These are phyloP conservation scores for Nomada ruficornis DNA, from an alignment of 2,888 invertebrate genomes.

Conservation along the genomic window DNA sequence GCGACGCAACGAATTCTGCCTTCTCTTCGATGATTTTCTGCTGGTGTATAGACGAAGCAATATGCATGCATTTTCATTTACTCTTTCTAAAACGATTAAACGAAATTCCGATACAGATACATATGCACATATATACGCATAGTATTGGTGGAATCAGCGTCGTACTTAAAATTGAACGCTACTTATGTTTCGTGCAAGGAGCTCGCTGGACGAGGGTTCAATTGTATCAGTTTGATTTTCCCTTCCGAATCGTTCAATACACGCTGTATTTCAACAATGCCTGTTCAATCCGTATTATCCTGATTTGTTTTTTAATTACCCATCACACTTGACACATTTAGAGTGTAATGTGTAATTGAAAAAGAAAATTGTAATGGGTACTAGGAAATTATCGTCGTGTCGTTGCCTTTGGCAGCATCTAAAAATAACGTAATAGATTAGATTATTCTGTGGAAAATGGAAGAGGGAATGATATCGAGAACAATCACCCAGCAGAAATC, in stretches of 20 bases:
- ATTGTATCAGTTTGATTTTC: background rate
- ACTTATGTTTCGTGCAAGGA: conserved; percentile 1
- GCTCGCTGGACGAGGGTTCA: background rate
- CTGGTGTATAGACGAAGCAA: too few species aligned
- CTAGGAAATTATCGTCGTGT: background rate
- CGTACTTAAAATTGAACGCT: background rate
- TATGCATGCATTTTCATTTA: too few species aligned
- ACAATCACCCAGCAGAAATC: background rate
- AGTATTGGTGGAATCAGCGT: background rate
- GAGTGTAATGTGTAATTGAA: too few species aligned
- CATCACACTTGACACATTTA: too few species aligned
- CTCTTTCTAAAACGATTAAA: too few species aligned
- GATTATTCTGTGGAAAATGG: background rate
- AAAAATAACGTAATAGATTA: conserved; percentile 4
- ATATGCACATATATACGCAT: too few species aligned
- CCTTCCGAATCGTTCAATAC: background rate
- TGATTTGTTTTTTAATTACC: conserved; percentile 8
- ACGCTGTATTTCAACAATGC: conserved; percentile 3
- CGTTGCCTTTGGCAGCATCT: too few species aligned
- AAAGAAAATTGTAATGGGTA: background rate
- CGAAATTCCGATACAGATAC: too few species aligned
- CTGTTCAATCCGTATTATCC: background rate
- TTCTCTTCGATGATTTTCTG: too few species aligned
- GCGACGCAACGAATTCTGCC: too few species aligned
- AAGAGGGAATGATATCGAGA: background rate